Evolutionary conservation across 2,797 vertebrate species (phyloP), one percentile per base, ranked within the genome.

Genomic region (Falco rusticolus): DNA sequence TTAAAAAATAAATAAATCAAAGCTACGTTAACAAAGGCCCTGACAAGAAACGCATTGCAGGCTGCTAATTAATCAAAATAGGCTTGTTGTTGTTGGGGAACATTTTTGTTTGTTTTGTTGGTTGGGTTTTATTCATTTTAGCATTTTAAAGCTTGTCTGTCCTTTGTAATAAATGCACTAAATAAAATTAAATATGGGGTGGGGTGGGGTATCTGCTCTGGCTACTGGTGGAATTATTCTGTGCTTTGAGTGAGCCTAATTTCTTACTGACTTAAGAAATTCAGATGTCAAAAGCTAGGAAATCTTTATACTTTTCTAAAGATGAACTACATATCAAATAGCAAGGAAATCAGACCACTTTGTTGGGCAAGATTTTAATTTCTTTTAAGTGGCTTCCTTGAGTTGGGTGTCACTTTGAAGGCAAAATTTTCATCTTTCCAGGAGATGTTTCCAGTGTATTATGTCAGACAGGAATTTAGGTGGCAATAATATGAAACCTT

Each of bases 21-120:
- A 34, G 16, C 29, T 86, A 1, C 34, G 16, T 79, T 64, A 57
- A 56, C 18, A 78, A 60, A 94, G 41, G 20, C 34, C 31, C 37
- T 83, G 81, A 63, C 29, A 89, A 64, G 66, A 81, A 70, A 48
- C 56, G n/a, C 60, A 88, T 89, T 91, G 31, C 56, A 94, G 69
- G 59, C 21, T 50, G 45, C 89, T 82, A 76, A 86, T 94, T 84
- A 29, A 90, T 84, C 75, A 74, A 71, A 92, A 86, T 75, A 85
- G 43, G 33, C 88, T 70, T 60, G 39, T 84, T 93, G 1, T 4
- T 20, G 31, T 20, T 50, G 34, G 5, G 12, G 41, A 16, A 43
- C 41, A 4, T 9, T 56, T 60, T n/a, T 47, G 33, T 10, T 20
- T 65, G 9, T 20, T 75, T 53, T 57, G 4, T 5, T 24, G 10